Evolutionary conservation across 2,113 vertebrate species (phyloP), one percentile per base, ranked within the genome.

Genomic region (Anseranas semipalmata): DNA sequence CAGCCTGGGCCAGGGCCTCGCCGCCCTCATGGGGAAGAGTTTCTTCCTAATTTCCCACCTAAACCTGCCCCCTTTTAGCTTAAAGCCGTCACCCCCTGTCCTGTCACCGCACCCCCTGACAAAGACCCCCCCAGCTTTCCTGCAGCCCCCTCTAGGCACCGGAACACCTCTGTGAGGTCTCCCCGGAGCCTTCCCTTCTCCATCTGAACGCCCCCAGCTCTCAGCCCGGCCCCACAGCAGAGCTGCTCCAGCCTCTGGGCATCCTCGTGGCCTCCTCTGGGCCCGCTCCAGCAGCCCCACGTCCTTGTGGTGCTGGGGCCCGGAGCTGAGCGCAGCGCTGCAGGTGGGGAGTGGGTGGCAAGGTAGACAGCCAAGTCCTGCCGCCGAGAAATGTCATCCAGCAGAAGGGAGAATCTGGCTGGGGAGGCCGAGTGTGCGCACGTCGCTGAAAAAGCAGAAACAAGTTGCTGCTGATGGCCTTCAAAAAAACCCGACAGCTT

Each of bases 351-450:
- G 35, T 35, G 37, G 59, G 59, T 62, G 59, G 59, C 15, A 33
- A 41, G 25, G 15, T 20, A 43, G 56, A 21, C 17, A 79, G 65
- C 39, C 52, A 15, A 56, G 35, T 55, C 28, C 3, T 56, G 20
- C 35, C 0, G 1, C 27, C 35, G 24, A 63, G 41, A 68, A 78
- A 19, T 2, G 4, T 43, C 60, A 32, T 20, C 37, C 72, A 28
- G 66, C 6, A 35, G 30, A 24, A 55, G 66, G 27, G 8, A 74
- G 19, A 56, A 35, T 18, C 75, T 59, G 56, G 6, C 59, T 5
- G 35, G 39, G 45, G 80, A 67, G 50, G 63, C 32, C 0, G 3
- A 50, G 28, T 1, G 2, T n/a, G 30, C 0, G 4, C 10, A 4
- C 1, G 1, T 46, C 19, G 3, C 56, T 80, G 30, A 46, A 48